Evolutionary conservation across 2,797 vertebrate genomes (phyloP), one percentile per base, ranked within the genome.

Genomic region (Accipiter superciliosus): DNA sequence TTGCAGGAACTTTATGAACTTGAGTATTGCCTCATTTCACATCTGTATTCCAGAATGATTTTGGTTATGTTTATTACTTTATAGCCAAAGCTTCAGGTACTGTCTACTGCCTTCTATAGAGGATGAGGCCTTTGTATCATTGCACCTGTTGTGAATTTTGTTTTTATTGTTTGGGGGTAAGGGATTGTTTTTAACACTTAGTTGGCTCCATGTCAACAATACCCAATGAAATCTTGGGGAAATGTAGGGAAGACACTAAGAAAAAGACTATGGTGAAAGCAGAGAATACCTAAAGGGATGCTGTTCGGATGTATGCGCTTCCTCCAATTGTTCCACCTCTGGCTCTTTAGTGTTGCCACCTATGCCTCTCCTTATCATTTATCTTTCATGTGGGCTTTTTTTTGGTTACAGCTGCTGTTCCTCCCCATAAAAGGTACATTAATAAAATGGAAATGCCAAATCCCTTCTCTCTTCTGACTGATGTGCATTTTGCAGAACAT

Each of bases 281-380:
- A 18, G 35, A 97, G 95, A 97, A 84, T 78, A 83, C 86, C 63
- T 89, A 50, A 71, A 45, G 58, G 87, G 53, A 96, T 65, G 22
- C 31, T 40, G 55, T 49, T 71, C 3, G 8, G 33, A 47, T 63
- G 47, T 11, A 81, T 11, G 17, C 2, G 4, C 73, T 95, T 96
- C 81, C 80, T 91, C 15, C 35, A 67, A 0, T 67, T 74, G 31
- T 90, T 89, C 80, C 29, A 87, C 17, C 40, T 66, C 77, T 72
- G 21, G 24, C 72, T 93, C 77, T 88, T 74, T 22, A 87, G 62
- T 49, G n/a, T 84, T 84, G 88, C 49, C 91, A 96, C 45, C 67
- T 73, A 91, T 45, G 47, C 58, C 50, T 72, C 69, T 70, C 69
- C 55, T 88, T 89, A 78, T 70, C 37, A n/a, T 80, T 90, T 73